phyloP scores from a whole-genome alignment of 2,113 vertebrate genomes.

The Eulemur macaco region DNA sequence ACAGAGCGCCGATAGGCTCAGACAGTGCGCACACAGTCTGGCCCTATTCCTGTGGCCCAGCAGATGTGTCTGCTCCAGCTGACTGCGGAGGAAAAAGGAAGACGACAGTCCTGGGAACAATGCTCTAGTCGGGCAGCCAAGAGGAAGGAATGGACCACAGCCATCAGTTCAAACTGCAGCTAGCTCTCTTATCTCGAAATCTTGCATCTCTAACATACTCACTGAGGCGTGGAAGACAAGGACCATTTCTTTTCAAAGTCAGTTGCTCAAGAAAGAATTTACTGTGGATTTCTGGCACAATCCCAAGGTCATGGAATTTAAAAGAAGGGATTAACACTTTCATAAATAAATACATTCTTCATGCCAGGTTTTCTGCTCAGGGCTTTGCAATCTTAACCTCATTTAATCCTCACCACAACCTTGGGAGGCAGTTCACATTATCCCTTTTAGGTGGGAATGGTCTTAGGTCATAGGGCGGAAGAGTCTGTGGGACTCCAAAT shows the following conservation, averaged over 20 bases:
- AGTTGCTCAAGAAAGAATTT: background rate
- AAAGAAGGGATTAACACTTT: background rate
- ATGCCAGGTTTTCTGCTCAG: background rate
- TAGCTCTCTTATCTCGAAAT: constrained; percentile 46
- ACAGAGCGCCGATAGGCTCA: constrained; percentile 51
- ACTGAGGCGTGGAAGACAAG: background rate
- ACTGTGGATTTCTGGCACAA: background rate
- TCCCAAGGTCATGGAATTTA: background rate
- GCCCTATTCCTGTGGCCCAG: constrained; percentile 53
- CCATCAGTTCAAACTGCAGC: background rate
- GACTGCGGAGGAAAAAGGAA: constrained; percentile 57
- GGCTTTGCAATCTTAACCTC: background rate
- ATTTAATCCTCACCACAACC: background rate
- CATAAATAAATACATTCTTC: background rate
- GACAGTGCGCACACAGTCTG: constrained; percentile 49
- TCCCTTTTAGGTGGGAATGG: background rate
- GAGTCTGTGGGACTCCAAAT: background rate
- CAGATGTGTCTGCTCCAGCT: constrained; percentile 67
- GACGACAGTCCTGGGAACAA: constrained; percentile 64
- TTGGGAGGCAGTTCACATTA: background rate
- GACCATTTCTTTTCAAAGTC: background rate
- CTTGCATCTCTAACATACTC: background rate
- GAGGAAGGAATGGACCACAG: constrained; percentile 61
- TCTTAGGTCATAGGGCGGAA: background rate
- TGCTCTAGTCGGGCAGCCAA: constrained; percentile 52